Evolutionary conservation across 2,797 vertebrate species (phyloP), one percentile per base, ranked within the genome.

Genomic region (Ctenopoma multispine): DNA sequence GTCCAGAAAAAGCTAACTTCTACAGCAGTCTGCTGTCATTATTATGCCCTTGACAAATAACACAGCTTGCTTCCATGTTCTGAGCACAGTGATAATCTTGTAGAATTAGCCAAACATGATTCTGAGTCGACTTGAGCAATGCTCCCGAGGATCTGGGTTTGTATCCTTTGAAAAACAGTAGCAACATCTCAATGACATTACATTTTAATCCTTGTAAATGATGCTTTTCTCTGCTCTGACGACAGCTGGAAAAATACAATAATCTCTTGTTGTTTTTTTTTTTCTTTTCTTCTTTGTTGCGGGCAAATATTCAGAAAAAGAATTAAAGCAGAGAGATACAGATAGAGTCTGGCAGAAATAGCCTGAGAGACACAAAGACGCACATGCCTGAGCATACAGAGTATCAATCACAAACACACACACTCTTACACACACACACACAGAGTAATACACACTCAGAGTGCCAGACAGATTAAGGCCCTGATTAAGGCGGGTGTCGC

Each of bases 381-480:
- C 76, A 84, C 76, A 85, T 69, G 85, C 60, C 64, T 63, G 3
- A 47, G 83, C 77, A 86, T 71, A 84, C 75, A 81, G 58, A 87
- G 66, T 74, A 82, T 86, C 81, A 89, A 77, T 85, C 72, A 69
- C 60, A 48, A 65, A 56, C 57, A 79, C 73, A 79, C 73, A 63
- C 38, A 64, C 57, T 63, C 40, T 21, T 27, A 49, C 58, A 23
- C 47, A 41, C 56, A 54, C 50, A 59, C 62, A 47, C 63, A 63
- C 36, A 56, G n/a, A 62, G 18, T 34, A 27, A 88, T 40, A 84
- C 82, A 84, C 67, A 67, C 76, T 61, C 50, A 62, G 75, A 46
- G 69, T 56, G 81, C 87, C 90, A 90, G 71, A 81, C 80, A 85
- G 88, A 92, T 86, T 87, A 87, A 67, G 79, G 80, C 71, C 63